Evolutionary conservation across 2,797 vertebrate genomes (phyloP).

Genomic region (Octomys mimax): DNA sequence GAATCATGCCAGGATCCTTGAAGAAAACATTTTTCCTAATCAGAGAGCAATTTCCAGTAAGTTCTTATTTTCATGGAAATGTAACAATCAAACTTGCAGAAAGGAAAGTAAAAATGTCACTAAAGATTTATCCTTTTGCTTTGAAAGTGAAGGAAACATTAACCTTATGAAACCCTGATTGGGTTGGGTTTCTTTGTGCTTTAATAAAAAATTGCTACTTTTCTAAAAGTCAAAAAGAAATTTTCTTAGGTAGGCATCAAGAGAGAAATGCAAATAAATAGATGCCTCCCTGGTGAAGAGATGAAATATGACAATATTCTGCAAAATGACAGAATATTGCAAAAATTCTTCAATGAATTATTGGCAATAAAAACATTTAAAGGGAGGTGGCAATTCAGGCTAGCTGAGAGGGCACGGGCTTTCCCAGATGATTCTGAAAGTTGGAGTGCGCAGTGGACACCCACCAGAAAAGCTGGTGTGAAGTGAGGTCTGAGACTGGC

Average conservation of each 20-base stretch:
- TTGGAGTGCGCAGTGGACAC: not conserved
- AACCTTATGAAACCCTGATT: no score
- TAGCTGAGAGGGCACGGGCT: not conserved
- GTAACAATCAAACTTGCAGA: no score
- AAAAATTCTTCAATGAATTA: not conserved
- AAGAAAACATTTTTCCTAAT: not conserved
- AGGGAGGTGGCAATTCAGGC: not conserved
- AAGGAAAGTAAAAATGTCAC: no score
- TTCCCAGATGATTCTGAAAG: not conserved
- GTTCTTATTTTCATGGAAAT: constrained; percentile 25
- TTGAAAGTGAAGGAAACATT: no score
- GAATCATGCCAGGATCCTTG: no score
- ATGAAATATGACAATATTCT: not conserved
- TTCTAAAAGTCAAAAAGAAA: no score
- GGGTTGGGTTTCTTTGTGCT: no score
- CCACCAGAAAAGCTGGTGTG: not conserved
- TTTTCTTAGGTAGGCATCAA: not conserved
- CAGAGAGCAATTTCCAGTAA: not conserved
- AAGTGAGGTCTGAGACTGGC: constrained; percentile 38
- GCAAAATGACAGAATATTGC: constrained; percentile 15
- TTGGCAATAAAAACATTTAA: not conserved
- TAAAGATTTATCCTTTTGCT: no score
- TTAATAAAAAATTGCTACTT: no score
- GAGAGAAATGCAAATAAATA: not conserved
- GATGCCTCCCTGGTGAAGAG: not conserved